Percentiles rank a stretch among this genome's conserved stretches.
Evolutionary conservation across 1,140 invertebrate genomes (phyloP).

Genomic region (Hylyphantes graminicola): DNA sequence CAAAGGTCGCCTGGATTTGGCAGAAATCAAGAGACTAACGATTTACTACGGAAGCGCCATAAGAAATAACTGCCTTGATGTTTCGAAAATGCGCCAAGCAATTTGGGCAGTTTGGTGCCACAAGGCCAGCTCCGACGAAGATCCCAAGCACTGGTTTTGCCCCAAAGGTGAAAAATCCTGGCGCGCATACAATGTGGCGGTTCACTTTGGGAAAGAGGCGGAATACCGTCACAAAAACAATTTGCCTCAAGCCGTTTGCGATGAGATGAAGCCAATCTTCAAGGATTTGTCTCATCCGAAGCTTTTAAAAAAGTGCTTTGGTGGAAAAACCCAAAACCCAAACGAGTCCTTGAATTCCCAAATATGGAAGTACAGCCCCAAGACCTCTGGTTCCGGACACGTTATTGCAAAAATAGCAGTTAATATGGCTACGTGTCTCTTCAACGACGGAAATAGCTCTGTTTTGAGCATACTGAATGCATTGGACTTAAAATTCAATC

Average conservation of each 20-base stretch:
- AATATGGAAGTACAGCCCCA: neutral
- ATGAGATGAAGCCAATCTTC: neutral
- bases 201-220: neutral
- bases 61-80: neutral
- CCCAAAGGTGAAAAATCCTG: neutral
- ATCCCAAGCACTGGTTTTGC: slow-evolving; percentile 4
- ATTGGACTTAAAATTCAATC: neutral
- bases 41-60: slow-evolving; percentile 31
- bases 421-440: neutral
- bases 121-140: neutral
- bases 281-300: neutral
- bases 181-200: neutral
- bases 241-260: neutral
- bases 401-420: neutral
- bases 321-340: slow-evolving; percentile 3
- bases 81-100: slow-evolving; percentile 1
- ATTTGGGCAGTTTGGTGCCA: too few relatives aligned
- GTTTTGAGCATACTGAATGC: neutral
- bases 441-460: neutral
- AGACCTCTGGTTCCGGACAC: neutral
- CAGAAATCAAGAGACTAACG: neutral
- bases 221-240: neutral
- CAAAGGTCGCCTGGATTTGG: neutral
- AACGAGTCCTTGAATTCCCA: neutral
- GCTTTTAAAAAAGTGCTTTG: neutral